phyloP scores from a whole-genome alignment of 2,888 invertebrate genomes.

The Phorcus lineatus region DNA sequence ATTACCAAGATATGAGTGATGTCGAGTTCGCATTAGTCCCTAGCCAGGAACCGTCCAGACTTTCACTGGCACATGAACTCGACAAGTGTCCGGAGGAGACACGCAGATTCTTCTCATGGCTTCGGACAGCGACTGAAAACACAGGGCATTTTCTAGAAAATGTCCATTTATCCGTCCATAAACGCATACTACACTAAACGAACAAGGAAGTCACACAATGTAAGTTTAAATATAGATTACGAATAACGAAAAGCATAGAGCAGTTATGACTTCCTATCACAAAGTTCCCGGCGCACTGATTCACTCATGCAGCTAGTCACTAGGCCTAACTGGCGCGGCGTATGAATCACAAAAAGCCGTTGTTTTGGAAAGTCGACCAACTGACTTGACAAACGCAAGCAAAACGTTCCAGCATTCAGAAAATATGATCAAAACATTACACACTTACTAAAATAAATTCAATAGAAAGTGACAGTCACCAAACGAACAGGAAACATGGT shows the following conservation, averaged over 20 bases:
- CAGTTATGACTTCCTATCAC: background rate
- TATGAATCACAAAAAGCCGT: background rate
- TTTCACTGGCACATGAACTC: background rate
- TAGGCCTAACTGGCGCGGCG: background rate
- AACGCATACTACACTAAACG: background rate
- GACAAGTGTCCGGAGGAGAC: background rate
- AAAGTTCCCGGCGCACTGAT: background rate
- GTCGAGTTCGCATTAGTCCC: background rate
- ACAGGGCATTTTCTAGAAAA: constrained; percentile 7
- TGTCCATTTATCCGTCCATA: background rate
- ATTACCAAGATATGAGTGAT: background rate
- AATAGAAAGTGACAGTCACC: background rate
- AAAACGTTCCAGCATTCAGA: background rate
- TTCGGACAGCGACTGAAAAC: constrained; percentile 13
- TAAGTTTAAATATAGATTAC: too few species aligned
- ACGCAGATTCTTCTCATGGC: background rate
- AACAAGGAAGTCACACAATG: background rate
- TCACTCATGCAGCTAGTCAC: constrained; percentile 6
- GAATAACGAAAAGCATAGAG: too few species aligned
- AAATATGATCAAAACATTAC: too few species aligned
- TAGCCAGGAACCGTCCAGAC: background rate
- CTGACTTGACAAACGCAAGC: background rate
- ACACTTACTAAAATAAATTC: too few species aligned
- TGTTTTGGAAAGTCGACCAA: background rate
- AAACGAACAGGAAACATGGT: background rate